Evolutionary conservation across 2,797 vertebrate species (phyloP).

Genomic region (Echiichthys vipera): DNA sequence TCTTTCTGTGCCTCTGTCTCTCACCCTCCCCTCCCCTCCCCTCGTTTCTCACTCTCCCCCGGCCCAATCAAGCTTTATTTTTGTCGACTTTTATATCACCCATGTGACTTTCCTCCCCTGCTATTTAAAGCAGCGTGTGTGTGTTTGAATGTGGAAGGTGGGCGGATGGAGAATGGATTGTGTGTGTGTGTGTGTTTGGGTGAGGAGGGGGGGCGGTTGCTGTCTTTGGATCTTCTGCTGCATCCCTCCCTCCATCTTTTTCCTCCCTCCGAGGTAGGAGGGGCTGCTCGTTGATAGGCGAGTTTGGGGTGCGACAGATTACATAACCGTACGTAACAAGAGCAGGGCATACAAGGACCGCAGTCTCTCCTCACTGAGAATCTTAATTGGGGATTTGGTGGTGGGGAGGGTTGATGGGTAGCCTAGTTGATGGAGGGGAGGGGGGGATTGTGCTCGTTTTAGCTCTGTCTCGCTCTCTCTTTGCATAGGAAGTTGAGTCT

Average conservation of each 20-base stretch:
- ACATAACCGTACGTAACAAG: slow-evolving; percentile 71
- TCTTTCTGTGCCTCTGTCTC: slow-evolving; percentile 15
- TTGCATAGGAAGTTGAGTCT: slow-evolving; percentile 27
- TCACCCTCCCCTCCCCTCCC: slow-evolving; percentile 29
- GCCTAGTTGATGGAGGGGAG: too few species aligned
- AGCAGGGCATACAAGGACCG: slow-evolving; percentile 68
- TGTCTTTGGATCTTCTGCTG: slow-evolving; percentile 71
- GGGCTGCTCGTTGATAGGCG: slow-evolving; percentile 67
- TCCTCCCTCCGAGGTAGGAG: slow-evolving; percentile 40
- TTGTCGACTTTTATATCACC: slow-evolving; percentile 70
- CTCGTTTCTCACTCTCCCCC: slow-evolving; percentile 15
- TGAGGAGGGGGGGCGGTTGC: neutral
- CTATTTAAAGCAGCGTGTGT: slow-evolving; percentile 74
- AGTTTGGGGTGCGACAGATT: slow-evolving; percentile 80
- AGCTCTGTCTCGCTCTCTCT: slow-evolving; percentile 25
- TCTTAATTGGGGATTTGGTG: slow-evolving; percentile 65
- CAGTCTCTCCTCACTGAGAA: slow-evolving; percentile 71
- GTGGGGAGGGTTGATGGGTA: neutral
- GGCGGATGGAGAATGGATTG: slow-evolving; percentile 27
- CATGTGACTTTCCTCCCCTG: slow-evolving; percentile 71
- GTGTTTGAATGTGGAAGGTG: slow-evolving; percentile 59
- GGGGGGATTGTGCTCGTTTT: slow-evolving; percentile 10
- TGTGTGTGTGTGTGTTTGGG: slow-evolving; percentile 48
- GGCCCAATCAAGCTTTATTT: slow-evolving; percentile 68
- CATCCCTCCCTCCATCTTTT: slow-evolving; percentile 46